Conservation (phyloP, 2,797 vertebrate genomes). For the Potorous gilbertii region DNA sequence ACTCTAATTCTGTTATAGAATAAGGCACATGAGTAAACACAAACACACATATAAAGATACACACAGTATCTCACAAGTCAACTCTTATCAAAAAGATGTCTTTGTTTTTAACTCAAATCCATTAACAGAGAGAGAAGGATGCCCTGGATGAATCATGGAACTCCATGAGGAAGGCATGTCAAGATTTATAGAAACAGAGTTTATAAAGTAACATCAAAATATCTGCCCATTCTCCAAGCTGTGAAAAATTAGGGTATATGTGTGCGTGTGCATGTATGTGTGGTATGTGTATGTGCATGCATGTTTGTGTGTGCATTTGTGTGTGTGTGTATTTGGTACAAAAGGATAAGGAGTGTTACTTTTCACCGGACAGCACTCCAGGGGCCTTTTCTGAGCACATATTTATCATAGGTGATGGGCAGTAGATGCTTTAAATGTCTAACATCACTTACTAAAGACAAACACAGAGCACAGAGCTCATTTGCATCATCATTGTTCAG, state of each 20-base stretch:
- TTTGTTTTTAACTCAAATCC: neutral
- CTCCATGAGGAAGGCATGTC: too few species aligned
- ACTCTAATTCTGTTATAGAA: neutral
- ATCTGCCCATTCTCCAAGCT: neutral
- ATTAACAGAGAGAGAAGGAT: neutral
- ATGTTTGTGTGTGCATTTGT: neutral
- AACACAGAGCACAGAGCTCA: constrained; percentile 40
- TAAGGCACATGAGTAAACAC: neutral
- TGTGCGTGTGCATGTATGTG: neutral
- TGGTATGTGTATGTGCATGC: neutral
- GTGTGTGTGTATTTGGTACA: neutral
- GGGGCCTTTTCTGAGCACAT: neutral
- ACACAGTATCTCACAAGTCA: neutral
- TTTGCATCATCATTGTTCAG: constrained; percentile 71
- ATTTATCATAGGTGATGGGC: neutral
- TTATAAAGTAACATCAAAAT: neutral
- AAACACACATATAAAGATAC: neutral
- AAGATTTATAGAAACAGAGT: too few species aligned
- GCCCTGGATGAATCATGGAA: neutral
- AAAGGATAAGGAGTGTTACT: neutral
- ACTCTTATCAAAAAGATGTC: neutral
- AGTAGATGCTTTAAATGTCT: neutral
- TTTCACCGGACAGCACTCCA: neutral
- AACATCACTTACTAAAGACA: neutral
- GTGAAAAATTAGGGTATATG: neutral